Percentiles rank a stretch among this genome's conserved stretches.
Conservation (phyloP, 2,888 invertebrate species). For the Nemapogon koenigi region DNA sequence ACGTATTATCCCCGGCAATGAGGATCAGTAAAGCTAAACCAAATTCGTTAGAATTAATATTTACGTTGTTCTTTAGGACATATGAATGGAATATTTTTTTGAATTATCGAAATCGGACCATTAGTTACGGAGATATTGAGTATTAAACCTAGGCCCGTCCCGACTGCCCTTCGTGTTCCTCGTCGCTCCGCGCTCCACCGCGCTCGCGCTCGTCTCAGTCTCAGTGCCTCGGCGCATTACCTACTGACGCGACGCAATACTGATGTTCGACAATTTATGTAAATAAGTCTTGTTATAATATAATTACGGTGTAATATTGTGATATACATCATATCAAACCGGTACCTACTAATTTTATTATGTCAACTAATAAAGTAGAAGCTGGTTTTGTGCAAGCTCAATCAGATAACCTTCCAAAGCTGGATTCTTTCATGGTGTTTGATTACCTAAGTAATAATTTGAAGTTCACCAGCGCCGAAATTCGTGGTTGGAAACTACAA, state of each 20-base stretch:
- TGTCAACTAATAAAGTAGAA: neutral
- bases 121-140: neutral
- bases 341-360: too few relatives aligned
- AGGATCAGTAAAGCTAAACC: neutral
- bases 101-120: neutral
- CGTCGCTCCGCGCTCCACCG: neutral
- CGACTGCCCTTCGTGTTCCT: too few relatives aligned
- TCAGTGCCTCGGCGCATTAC: neutral
- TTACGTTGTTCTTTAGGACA: neutral
- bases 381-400: constrained; percentile 7
- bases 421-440: constrained; percentile 9
- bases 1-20: neutral
- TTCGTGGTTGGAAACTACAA: constrained; percentile 8
- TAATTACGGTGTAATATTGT: neutral
- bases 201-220: neutral
- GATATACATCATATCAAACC: too few relatives aligned
- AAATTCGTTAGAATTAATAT: neutral
- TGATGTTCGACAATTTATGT: neutral
- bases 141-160: too few relatives aligned
- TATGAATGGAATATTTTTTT: too few relatives aligned
- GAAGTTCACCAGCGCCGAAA: constrained; percentile 8
- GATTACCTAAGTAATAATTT: constrained; percentile 8
- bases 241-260: neutral
- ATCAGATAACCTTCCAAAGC: constrained; percentile 7
- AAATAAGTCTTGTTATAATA: neutral